phyloP scores from a whole-genome alignment of 1,140 invertebrate genomes.

The Ladona fulva region DNA sequence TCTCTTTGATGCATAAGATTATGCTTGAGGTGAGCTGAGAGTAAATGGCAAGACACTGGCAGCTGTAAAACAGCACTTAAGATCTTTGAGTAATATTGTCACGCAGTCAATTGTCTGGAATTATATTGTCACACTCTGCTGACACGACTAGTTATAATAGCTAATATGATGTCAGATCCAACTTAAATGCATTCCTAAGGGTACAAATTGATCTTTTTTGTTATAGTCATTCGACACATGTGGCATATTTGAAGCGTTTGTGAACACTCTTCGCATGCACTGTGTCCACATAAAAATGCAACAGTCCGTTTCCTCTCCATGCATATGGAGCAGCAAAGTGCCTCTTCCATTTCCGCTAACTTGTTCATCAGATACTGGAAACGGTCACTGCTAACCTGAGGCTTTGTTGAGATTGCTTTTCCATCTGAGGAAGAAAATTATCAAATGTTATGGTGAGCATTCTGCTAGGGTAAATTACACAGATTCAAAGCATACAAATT shows the following conservation, averaged over 20 bases:
- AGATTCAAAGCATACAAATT: no score
- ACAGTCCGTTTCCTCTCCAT: slow-evolving; percentile 70
- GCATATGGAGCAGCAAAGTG: slow-evolving; percentile 65
- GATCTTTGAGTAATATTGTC: no score
- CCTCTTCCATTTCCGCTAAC: slow-evolving; percentile 82
- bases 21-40: no score
- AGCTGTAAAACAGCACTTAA: no score
- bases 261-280: slow-evolving; percentile 73
- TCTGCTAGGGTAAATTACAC: no score
- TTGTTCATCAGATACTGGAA: slow-evolving; percentile 71
- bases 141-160: neutral
- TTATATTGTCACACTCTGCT: neutral
- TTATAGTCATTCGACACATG: slow-evolving; percentile 84
- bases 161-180: neutral
- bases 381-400: slow-evolving; percentile 50
- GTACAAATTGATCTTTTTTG: slow-evolving; percentile 79
- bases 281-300: slow-evolving; percentile 83
- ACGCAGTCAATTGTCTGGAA: no score
- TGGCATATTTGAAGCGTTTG: slow-evolving; percentile 76
- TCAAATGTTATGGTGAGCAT: no score
- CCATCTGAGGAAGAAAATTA: no score
- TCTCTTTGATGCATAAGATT: no score
- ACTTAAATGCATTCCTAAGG: neutral
- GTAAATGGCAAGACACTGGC: no score
- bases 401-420: slow-evolving; percentile 38